A percentile compares a stretch with the other conserved stretches of the same genome.
These are phyloP conservation scores for Chymomyza fuscimana DNA, from an alignment of 2,888 invertebrate species.

Conservation along the genomic window DNA sequence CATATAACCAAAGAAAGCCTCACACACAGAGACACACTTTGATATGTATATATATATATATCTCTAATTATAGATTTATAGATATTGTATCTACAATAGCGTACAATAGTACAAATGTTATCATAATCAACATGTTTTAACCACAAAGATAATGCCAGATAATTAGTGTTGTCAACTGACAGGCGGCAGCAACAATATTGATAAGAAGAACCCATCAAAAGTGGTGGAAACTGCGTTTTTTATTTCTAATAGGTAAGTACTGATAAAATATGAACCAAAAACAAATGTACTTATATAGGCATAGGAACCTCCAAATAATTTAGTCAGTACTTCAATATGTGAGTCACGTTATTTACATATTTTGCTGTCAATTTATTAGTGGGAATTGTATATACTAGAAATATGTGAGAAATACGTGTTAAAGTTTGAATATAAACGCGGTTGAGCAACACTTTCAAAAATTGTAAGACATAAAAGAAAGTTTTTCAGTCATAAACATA, in stretches of 20 bases:
- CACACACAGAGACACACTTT: background rate
- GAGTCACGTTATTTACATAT: slow-evolving; percentile 57
- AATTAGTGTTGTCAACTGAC: slow-evolving; percentile 15
- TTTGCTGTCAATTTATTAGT: slow-evolving; percentile 14
- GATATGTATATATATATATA: background rate
- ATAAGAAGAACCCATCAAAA: slow-evolving; percentile 2
- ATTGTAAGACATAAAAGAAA: background rate
- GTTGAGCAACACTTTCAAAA: background rate
- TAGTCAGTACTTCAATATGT: slow-evolving; percentile 20
- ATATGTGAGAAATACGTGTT: slow-evolving; percentile 43
- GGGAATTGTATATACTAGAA: slow-evolving; percentile 25
- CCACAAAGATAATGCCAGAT: slow-evolving; percentile 36
- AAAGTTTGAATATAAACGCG: slow-evolving; percentile 9
- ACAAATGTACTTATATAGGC: background rate
- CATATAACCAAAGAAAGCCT: background rate
- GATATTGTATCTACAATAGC: slow-evolving; percentile 57
- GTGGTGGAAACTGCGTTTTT: background rate
- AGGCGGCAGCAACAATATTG: slow-evolving; percentile 40
- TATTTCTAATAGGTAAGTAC: background rate
- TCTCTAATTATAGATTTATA: slow-evolving; percentile 61
- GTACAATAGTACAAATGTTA: slow-evolving; percentile 53
- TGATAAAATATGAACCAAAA: background rate
- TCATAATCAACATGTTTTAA: slow-evolving; percentile 41
- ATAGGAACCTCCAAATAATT: background rate
- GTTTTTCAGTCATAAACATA: background rate